phyloP scores from a whole-genome alignment of 2,797 vertebrate genomes.

The Enteromius viviparus region DNA sequence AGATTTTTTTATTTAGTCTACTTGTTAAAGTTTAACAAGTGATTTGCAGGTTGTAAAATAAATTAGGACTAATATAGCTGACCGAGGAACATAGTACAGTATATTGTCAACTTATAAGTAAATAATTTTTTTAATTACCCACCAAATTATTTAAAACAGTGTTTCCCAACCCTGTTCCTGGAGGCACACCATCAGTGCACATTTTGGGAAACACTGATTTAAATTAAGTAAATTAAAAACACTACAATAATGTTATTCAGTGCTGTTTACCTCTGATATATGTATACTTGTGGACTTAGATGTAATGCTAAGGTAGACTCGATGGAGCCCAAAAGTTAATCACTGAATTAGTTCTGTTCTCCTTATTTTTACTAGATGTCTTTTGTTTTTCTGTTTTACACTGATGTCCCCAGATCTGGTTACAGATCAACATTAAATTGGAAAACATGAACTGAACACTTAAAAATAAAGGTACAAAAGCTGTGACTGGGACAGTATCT shows the following conservation, averaged over 20 bases:
- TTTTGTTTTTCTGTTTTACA: not conserved
- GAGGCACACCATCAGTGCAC: no score
- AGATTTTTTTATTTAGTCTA: no score
- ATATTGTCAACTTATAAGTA: not conserved
- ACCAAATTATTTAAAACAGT: not conserved
- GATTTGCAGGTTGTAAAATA: no score
- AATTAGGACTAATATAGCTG: not conserved
- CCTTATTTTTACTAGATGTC: not conserved
- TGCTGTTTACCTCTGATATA: not conserved
- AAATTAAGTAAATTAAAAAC: not conserved
- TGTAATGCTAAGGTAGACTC: not conserved
- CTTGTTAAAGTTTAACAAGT: no score
- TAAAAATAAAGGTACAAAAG: no score
- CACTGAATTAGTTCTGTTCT: not conserved
- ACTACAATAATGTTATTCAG: not conserved
- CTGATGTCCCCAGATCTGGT: not conserved
- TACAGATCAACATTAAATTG: not conserved
- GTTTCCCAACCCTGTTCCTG: no score
- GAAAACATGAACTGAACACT: not conserved
- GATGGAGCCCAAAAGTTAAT: not conserved
- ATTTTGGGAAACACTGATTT: not conserved
- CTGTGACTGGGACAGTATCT: no score
- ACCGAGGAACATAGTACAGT: not conserved
- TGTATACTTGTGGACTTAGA: not conserved
- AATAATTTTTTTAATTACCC: not conserved